Evolutionary conservation across 53 echinoderm and acorn worm species (phyloP), one percentile per base, ranked within the genome.

Genomic region (Glandiceps talaboti): DNA sequence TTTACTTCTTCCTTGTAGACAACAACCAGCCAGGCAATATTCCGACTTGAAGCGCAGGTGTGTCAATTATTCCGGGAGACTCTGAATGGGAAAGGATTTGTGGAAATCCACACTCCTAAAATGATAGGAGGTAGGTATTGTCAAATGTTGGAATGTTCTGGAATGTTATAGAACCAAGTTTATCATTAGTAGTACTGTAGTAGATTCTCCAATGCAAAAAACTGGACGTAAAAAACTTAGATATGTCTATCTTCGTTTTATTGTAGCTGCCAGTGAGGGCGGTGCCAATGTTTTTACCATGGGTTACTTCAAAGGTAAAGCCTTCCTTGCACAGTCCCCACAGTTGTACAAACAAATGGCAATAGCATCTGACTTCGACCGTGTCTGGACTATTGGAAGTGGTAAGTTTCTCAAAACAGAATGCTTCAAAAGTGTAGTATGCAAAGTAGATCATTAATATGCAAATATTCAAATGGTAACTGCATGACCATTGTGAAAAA

Each of bases 331-430:
- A 32, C 96, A 95, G 85, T 92, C 92, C 25, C 96, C 96, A 25
- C 96, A 95, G 82, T 92, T 95, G 31, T 95, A 95, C 87, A 95
- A 95, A 81, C 96, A 95, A 90, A 95, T 95, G 96, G 96, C 92
- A 1, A 95, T 95, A 31, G 82, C 90, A 0, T 86, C 89, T 27
- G 96, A 95, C 77, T 95, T 95, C 83, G 88, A 90, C 80, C 79
- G 87, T 32, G 96, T 95, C 26, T 95, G 90, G 76, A 95, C 96
- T 0, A 84, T 90, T 0, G 96, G 96, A 79, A 90, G 88, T 85
- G 92, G 94, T 94, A 73, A 32, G 86, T 31, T 29, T 75, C 30
- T 1, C 30, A 29, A 32, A 73, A n/a, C n/a, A n/a, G n/a, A n/a
- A n/a, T n/a, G n/a, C n/a, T n/a, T n/a, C n/a, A n/a, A n/a, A n/a